Percentiles rank a stretch among this genome's conserved stretches.
Conservation (phyloP, 2,797 vertebrate species). For the Onychomys torridus region DNA sequence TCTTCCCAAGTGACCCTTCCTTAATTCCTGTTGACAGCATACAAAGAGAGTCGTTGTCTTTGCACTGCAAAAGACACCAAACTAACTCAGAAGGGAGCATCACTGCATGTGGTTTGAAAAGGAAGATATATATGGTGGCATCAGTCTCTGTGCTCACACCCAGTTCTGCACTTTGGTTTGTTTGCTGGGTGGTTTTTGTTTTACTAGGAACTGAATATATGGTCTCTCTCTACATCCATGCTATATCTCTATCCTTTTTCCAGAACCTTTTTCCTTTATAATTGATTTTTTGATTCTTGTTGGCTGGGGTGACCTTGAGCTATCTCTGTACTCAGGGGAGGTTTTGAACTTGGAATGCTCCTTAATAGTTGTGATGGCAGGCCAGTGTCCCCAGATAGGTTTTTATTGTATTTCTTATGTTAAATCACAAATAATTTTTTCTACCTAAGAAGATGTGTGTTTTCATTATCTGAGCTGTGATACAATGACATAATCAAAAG, state of each 20-base stretch:
- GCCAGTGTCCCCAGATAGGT: not conserved
- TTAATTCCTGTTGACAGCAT: not conserved
- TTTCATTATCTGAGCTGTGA: not conserved
- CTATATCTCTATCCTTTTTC: not conserved
- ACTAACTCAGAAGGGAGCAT: not conserved
- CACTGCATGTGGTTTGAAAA: not conserved
- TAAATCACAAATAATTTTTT: not conserved
- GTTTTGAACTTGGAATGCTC: not conserved
- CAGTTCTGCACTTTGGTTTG: not conserved
- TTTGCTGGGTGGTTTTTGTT: not conserved
- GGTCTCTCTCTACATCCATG: not conserved
- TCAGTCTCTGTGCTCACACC: not conserved
- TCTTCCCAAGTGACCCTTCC: not conserved
- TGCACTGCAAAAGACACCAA: not conserved
- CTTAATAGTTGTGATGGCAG: not conserved
- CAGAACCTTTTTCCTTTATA: not conserved
- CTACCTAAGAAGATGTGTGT: not conserved
- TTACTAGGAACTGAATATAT: not conserved
- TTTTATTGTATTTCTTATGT: not conserved
- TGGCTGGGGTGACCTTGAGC: not conserved
- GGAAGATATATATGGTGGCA: not conserved
- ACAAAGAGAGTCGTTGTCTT: not conserved
- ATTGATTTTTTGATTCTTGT: not conserved
- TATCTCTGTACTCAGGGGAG: not conserved
- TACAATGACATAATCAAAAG: not conserved